Evolutionary conservation across 2,888 invertebrate species (phyloP).

Genomic region (Meteorus colon): DNA sequence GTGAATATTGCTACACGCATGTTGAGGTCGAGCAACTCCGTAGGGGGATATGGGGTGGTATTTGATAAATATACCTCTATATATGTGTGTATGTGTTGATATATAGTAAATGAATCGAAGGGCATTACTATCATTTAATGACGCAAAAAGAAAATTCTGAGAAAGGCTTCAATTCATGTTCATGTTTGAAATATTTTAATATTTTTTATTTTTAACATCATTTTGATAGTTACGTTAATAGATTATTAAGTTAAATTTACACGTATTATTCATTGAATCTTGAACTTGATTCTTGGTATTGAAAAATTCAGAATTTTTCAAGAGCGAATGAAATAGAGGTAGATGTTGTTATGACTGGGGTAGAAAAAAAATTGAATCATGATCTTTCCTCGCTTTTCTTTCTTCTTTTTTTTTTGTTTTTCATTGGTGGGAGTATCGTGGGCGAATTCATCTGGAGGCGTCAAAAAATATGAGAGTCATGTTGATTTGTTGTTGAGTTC

Average conservation of each 20-base stretch:
- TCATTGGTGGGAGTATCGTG: no score
- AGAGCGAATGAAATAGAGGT: not conserved
- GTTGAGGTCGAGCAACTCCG: not conserved
- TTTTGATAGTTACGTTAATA: not conserved
- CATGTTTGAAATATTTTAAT: not conserved
- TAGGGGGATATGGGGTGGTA: not conserved
- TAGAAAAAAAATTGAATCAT: no score
- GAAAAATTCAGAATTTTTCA: not conserved
- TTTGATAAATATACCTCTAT: not conserved
- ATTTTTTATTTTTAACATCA: not conserved
- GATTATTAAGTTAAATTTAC: not conserved
- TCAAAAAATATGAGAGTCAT: no score
- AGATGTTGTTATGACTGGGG: no score
- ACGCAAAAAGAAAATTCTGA: not conserved
- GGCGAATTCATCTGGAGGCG: no score
- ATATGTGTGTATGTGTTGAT: not conserved
- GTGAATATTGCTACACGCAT: constrained; percentile 7
- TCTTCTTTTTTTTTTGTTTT: not conserved
- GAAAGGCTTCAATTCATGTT: not conserved
- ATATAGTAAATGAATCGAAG: not conserved
- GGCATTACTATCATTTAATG: not conserved
- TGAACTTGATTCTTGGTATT: not conserved
- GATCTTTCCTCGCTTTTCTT: no score
- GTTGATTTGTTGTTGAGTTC: no score
- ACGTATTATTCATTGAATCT: not conserved